Conservation (phyloP, 2,888 invertebrate genomes). For the Sesia bembeciformis region DNA sequence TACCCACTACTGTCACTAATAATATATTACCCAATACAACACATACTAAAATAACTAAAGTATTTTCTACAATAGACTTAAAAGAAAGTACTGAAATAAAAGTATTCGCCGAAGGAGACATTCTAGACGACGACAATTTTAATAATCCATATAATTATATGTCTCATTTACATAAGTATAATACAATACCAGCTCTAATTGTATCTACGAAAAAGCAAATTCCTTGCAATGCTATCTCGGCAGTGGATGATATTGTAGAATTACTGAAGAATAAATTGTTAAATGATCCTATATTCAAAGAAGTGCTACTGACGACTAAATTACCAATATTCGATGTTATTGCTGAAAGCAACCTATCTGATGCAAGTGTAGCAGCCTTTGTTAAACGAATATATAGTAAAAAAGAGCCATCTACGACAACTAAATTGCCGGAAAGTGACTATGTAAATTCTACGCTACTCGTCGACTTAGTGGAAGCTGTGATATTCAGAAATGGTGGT, state of each 20-base stretch:
- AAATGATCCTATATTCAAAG: conserved; percentile 45
- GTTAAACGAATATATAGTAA: conserved; percentile 49
- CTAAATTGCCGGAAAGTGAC: conserved; percentile 30
- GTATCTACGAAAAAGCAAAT: conserved; percentile 18
- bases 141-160: conserved; percentile 41
- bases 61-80: background rate
- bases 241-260: conserved; percentile 50
- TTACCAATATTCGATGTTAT: conserved; percentile 12
- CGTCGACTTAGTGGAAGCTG: conserved; percentile 59
- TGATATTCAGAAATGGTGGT: conserved; percentile 59
- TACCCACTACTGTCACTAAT: background rate
- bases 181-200: conserved; percentile 14
- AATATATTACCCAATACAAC: background rate
- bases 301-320: conserved; percentile 31
- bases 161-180: conserved; percentile 35
- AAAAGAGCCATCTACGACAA: conserved; percentile 31
- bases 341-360: conserved; percentile 30
- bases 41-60: background rate
- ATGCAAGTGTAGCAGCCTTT: conserved; percentile 48
- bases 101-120: background rate
- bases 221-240: conserved; percentile 39
- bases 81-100: background rate
- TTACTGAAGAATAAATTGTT: conserved; percentile 50
- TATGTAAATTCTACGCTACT: conserved; percentile 55
- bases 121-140: conserved; percentile 9